Conservation (phyloP, 2,888 invertebrate genomes). For the Dryococelus australis region DNA sequence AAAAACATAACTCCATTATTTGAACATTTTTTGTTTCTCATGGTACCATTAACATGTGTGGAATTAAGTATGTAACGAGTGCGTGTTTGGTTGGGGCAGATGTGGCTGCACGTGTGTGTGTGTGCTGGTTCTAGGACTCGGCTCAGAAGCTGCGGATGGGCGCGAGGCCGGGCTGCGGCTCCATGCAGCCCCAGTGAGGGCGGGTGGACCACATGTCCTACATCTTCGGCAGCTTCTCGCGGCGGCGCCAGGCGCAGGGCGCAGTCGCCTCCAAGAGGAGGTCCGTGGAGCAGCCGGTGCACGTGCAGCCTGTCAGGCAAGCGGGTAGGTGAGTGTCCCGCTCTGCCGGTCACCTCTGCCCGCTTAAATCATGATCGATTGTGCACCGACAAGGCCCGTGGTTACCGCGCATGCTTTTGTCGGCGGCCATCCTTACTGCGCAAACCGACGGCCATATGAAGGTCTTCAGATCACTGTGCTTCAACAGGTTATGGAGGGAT, state of each 20-base stretch:
- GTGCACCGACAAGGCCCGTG: background rate
- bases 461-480: too few relatives aligned
- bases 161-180: background rate
- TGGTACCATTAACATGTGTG: too few relatives aligned
- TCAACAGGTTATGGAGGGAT: too few relatives aligned
- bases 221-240: conserved; percentile 69
- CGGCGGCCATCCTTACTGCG: too few relatives aligned
- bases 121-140: too few relatives aligned
- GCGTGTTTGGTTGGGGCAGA: too few relatives aligned
- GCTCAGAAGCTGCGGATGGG: background rate
- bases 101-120: too few relatives aligned
- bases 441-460: too few relatives aligned
- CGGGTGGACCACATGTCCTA: conserved; percentile 69
- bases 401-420: too few relatives aligned
- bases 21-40: too few relatives aligned
- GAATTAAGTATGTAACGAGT: too few relatives aligned
- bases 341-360: conserved; percentile 40
- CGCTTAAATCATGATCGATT: background rate
- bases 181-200: conserved; percentile 55
- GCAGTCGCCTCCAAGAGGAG: conserved; percentile 56
- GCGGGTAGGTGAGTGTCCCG: conserved; percentile 13
- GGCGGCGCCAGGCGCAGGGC: conserved; percentile 66
- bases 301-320: background rate
- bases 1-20: too few relatives aligned
- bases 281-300: conserved; percentile 51